Evolutionary conservation across 2,797 vertebrate species (phyloP), one percentile per base, ranked within the genome.

Genomic region (Artibeus lituratus): DNA sequence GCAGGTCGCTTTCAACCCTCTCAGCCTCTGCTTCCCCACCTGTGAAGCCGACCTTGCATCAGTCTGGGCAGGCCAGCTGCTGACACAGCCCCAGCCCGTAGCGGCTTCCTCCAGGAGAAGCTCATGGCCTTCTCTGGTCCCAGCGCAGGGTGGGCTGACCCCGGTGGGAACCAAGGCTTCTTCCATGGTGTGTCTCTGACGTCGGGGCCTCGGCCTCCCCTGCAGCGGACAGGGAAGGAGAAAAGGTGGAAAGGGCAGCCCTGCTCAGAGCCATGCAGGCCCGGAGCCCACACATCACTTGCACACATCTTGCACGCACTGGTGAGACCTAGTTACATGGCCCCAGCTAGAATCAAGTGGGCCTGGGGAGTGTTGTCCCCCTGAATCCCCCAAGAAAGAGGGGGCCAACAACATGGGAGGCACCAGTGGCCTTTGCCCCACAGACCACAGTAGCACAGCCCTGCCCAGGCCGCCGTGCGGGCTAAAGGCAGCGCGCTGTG

Each of bases 351-450:
- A 78, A 32, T 35, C 73, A 47, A 47, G 8, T 0, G 3, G 19
- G 9, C 14, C 35, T 49, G 4, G 35, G n/a, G 35, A 7, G 7
- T 47, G 51, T 21, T 21, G 18, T 67, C 76, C 12, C n/a, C 11
- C 35, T 4, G 0, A 59, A 32, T 49, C 57, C 59, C 29, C 73
- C 37, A 22, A 51, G 72, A 55, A 37, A 65, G 22, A 92, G 29
- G 74, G 84, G 29, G 37, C 26, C 51, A 26, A 5, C 4, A 37
- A 70, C 16, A 0, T 0, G 5, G 44, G n/a, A 53, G 3, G 1
- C 32, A 5, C 39, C 24, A 7, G 22, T 14, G 73, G 49, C 65
- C 91, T 94, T 67, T 42, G 49, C 84, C 89, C 32, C 24, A 47
- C 59, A 72, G 37, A 80, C 0, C 2, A 8, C 47, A 32, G 5